Evolutionary conservation across 2,113 vertebrate genomes (phyloP).

Genomic region (Melanostigma gelatinosum): DNA sequence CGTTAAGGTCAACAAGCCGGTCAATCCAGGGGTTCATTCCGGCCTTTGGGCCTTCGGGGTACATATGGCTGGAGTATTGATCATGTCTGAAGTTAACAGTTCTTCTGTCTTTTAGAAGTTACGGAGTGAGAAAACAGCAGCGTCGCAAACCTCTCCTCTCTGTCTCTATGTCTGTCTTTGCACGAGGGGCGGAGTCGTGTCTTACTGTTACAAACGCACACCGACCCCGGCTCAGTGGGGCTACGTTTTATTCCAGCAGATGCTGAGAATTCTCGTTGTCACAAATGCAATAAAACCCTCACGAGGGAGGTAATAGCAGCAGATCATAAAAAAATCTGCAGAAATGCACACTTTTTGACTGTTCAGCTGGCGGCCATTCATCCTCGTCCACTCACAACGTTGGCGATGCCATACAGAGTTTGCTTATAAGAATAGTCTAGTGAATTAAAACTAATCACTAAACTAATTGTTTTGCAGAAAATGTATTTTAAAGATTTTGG

Average conservation of each 20-base stretch:
- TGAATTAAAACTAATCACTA: not conserved
- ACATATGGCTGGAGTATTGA: not conserved
- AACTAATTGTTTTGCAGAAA: not conserved
- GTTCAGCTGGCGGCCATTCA: not conserved
- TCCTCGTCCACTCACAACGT: not conserved
- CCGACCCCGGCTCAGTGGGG: not conserved
- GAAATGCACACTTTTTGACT: not conserved
- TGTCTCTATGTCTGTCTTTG: not conserved
- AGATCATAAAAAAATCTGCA: not conserved
- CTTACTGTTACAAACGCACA: not conserved
- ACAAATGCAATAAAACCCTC: not conserved
- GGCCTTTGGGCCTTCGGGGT: not conserved
- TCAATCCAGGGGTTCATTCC: not conserved
- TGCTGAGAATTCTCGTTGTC: not conserved
- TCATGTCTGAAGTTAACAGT: not conserved
- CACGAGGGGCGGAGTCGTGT: not conserved
- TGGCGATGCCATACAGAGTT: no score
- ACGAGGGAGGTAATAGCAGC: not conserved
- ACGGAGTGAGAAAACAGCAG: no score
- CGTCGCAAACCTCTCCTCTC: no score
- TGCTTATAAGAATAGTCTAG: no score
- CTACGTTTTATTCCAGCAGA: not conserved
- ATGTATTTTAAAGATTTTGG: not conserved
- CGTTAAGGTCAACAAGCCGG: not conserved
- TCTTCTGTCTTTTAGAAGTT: not conserved